These are phyloP conservation scores for Eupleurogrammus muticus DNA, from an alignment of 2,797 vertebrate species.

Conservation along the genomic window DNA sequence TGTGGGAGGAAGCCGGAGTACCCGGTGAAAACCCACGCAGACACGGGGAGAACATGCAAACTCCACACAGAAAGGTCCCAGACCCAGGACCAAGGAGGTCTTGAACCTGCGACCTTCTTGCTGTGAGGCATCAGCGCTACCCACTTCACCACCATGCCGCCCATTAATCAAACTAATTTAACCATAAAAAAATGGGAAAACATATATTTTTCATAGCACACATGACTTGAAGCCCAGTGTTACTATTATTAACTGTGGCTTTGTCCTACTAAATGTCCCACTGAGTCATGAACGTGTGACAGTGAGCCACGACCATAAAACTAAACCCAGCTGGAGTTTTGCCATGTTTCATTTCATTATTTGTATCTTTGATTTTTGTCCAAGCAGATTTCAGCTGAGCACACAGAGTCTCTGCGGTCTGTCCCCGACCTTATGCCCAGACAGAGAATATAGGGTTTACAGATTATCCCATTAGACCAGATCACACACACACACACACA, in stretches of 20 bases:
- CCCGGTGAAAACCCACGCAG: too few species aligned
- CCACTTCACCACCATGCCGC: too few species aligned
- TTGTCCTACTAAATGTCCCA: neutral
- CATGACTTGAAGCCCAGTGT: neutral
- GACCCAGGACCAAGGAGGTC: too few species aligned
- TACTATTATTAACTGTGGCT: neutral
- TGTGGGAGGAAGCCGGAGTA: too few species aligned
- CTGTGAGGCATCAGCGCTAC: too few species aligned
- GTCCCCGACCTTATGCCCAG: slow-evolving; percentile 50
- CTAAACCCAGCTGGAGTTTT: neutral
- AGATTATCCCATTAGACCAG: slow-evolving; percentile 67
- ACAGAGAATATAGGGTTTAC: slow-evolving; percentile 48
- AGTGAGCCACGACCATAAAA: neutral
- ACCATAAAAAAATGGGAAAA: too few species aligned
- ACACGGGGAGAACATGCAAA: too few species aligned
- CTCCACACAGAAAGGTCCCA: too few species aligned
- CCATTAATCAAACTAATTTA: too few species aligned
- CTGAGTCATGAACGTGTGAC: neutral
- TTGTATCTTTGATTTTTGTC: neutral
- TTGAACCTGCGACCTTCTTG: too few species aligned
- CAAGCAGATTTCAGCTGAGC: neutral
- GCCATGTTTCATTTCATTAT: slow-evolving; percentile 11
- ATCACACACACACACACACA: slow-evolving; percentile 10
- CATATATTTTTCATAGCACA: neutral
- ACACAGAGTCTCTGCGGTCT: neutral